phyloP scores from a whole-genome alignment of 2,797 vertebrate genomes.

The Fistularia commersonii region DNA sequence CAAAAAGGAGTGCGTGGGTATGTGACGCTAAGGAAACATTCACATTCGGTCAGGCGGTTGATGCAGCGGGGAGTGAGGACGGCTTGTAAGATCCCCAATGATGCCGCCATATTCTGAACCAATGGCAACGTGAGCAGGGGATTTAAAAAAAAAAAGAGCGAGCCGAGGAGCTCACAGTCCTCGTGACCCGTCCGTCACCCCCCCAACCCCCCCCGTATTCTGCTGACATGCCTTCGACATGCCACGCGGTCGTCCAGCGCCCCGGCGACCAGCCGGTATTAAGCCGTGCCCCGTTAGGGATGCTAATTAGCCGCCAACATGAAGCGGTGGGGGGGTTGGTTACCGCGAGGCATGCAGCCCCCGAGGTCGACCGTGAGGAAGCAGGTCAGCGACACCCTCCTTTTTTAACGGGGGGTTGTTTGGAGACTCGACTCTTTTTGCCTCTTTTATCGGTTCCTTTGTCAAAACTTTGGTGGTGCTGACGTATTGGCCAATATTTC shows the following conservation, averaged over 20 bases:
- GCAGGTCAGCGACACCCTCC: too few relatives aligned
- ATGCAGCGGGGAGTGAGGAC: too few relatives aligned
- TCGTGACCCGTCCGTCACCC: background rate
- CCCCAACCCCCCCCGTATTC: background rate
- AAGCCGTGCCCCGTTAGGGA: constrained; percentile 19
- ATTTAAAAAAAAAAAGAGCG: background rate
- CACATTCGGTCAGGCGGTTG: too few relatives aligned
- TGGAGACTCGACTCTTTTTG: too few relatives aligned
- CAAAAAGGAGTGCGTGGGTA: too few relatives aligned
- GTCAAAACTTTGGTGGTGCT: too few relatives aligned
- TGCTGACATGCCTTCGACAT: constrained; percentile 34
- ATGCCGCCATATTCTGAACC: background rate
- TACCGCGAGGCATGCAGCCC: constrained; percentile 22
- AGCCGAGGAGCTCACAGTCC: background rate
- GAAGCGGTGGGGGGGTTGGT: constrained; percentile 10
- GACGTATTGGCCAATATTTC: constrained; percentile 9
- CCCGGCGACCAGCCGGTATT: constrained; percentile 2
- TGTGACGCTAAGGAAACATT: too few relatives aligned
- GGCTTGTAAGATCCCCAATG: too few relatives aligned
- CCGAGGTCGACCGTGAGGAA: constrained; percentile 17
- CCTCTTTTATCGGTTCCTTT: too few relatives aligned
- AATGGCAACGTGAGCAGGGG: background rate
- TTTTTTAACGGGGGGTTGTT: background rate
- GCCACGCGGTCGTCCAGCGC: constrained; percentile 5
- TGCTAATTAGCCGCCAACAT: constrained; percentile 31